Conservation (phyloP, 2,888 invertebrate species). For the Ormyrus nitidulus region DNA sequence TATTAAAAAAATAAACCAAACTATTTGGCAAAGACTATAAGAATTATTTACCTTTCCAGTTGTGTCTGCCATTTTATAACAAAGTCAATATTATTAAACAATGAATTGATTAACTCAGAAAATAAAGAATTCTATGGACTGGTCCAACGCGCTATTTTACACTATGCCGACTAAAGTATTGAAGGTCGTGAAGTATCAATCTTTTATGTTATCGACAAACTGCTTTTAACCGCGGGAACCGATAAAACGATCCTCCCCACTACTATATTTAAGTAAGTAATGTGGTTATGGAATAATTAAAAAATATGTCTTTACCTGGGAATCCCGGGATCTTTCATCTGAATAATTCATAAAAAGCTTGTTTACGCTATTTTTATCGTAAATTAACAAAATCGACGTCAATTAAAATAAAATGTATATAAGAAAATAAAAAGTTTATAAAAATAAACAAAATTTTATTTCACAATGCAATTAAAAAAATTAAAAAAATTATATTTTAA, state of each 20-base stretch:
- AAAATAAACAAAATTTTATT: no score
- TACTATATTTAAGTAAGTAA: background rate
- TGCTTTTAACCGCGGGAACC: background rate
- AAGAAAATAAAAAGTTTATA: no score
- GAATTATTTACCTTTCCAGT: constrained; percentile 65
- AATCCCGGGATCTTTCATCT: no score
- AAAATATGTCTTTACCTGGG: no score
- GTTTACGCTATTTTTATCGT: no score
- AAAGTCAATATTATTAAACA: background rate
- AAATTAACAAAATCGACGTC: no score
- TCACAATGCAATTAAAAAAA: no score
- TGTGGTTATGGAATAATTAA: no score
- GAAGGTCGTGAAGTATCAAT: constrained; percentile 36
- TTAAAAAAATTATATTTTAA: no score
- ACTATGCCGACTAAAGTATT: background rate
- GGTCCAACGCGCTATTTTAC: background rate
- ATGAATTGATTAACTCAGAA: background rate
- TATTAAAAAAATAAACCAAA: constrained; percentile 13
- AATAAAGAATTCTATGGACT: background rate
- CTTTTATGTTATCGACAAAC: constrained; percentile 1
- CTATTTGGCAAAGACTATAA: background rate
- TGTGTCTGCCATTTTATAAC: constrained; percentile 63
- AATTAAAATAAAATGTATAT: no score
- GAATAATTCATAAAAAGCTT: no score
- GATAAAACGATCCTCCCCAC: background rate